A percentile compares a stretch with the other conserved stretches of the same genome.
Conservation (phyloP, 2,113 vertebrate genomes). For the Calidris pygmaea region DNA sequence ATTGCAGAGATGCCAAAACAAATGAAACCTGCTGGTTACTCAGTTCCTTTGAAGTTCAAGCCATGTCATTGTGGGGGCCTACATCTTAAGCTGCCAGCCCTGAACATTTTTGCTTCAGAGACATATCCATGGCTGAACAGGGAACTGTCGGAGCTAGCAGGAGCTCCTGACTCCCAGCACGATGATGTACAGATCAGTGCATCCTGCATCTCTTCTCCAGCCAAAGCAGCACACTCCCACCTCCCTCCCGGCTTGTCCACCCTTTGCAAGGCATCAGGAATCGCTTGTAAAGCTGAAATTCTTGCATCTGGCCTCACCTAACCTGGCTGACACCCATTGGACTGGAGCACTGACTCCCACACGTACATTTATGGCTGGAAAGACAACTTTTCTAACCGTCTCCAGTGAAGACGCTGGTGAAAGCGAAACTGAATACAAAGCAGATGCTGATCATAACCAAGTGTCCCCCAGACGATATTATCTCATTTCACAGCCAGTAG, state of each 20-base stretch:
- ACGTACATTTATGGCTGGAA: neutral
- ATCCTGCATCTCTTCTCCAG: neutral
- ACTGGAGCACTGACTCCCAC: neutral
- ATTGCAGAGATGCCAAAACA: neutral
- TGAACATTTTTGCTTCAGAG: neutral
- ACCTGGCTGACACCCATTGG: neutral
- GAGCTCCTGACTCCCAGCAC: neutral
- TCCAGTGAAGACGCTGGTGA: neutral
- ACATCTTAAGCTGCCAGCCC: neutral
- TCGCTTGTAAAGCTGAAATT: neutral
- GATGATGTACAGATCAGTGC: neutral
- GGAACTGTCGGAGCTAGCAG: neutral
- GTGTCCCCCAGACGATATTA: neutral
- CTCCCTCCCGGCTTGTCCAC: neutral
- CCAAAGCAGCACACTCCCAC: neutral
- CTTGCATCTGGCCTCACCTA: neutral
- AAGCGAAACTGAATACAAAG: constrained; percentile 17
- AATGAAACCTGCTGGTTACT: neutral
- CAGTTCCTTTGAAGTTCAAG: neutral
- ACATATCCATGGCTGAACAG: neutral
- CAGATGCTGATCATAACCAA: constrained; percentile 1
- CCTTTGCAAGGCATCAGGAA: neutral
- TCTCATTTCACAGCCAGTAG: constrained; percentile 26
- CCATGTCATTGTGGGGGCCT: neutral
- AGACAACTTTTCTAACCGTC: neutral